Base-by-base conservation (phyloP, 2,888 invertebrate species). In the Arrhopalites spinosus region DNA sequence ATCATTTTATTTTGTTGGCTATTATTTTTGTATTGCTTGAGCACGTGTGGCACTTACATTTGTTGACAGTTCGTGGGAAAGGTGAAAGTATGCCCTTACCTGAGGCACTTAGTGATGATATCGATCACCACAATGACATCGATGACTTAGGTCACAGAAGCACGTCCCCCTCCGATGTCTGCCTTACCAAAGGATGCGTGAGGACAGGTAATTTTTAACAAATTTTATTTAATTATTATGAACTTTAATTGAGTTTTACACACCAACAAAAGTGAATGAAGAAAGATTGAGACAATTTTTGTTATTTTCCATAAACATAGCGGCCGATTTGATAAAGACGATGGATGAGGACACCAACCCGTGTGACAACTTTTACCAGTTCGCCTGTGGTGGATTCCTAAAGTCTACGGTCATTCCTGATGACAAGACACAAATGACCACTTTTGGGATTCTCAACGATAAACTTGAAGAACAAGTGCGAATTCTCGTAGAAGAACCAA, bases 301-400 rank as follows among this genome's bases (percentile, higher is more conserved):
- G 47, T 36, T 17, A 5, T 47, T 47, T 5, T 71, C 8, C 23
- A 66, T 13, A 5, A 1, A 17, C 15, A 70, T 50, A 90, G 93
- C 93, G 0, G 90, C 92, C 0, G 89, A 89, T 79, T 87, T 93
- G 17, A 86, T 93, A 53, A 87, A 88, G 78, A 91, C 90, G 84
- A 91, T 93, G 90, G 91, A 93, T 82, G 85, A 87, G 0, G 85
- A 86, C 0, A 90, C 91, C 11, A 91, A 93, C 79, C 93, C 93
- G 0, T 93, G 93, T 84, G 92, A 93, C 82, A 92, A 94, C 84
- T 93, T 94, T 85, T 93, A 93, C 85, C 88, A 90, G 83, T 93
- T 92, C 84, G 90, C 93, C 0, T 93, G 93, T 83, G 93, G 93
- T 0, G 89, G 89, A 17, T 93, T 93, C 85, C 85, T 92, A 50